Evolutionary conservation across 2,797 vertebrate genomes (phyloP).

Genomic region (Geotrypetes seraphini): DNA sequence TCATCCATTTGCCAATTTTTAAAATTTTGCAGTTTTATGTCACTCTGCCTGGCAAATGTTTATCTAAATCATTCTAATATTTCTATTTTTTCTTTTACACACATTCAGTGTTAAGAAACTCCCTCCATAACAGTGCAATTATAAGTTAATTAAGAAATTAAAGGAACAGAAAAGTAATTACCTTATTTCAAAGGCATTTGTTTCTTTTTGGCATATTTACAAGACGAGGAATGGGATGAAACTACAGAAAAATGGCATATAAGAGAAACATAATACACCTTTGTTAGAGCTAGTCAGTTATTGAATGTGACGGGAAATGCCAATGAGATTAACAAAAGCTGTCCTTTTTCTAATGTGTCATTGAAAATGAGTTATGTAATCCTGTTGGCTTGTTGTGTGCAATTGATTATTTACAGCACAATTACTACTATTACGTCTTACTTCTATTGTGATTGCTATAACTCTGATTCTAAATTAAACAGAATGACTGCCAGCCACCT

Average conservation of each 20-base stretch:
- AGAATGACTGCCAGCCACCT: too few relatives aligned
- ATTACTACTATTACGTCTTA: too few relatives aligned
- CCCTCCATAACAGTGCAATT: conserved; percentile 42
- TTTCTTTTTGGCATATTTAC: conserved; percentile 38
- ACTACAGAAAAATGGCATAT: conserved; percentile 26
- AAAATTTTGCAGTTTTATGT: conserved; percentile 33
- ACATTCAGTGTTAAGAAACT: conserved; percentile 40
- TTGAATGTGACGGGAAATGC: too few relatives aligned
- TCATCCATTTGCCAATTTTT: conserved; percentile 10
- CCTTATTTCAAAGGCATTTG: conserved; percentile 26
- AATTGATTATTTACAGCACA: too few relatives aligned
- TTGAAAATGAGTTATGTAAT: too few relatives aligned
- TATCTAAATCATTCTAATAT: conserved; percentile 54
- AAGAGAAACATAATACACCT: too few relatives aligned
- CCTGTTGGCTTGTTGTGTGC: too few relatives aligned
- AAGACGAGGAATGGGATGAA: conserved; percentile 19
- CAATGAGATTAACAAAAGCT: too few relatives aligned
- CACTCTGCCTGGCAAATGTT: conserved; percentile 41
- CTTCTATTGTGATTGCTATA: too few relatives aligned
- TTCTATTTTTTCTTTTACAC: conserved; percentile 37
- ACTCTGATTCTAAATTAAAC: too few relatives aligned
- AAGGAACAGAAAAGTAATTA: conserved; percentile 35
- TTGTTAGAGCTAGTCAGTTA: too few relatives aligned
- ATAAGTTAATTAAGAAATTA: conserved; percentile 54
- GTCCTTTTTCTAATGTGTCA: too few relatives aligned